Evolutionary conservation across 2,113 vertebrate species (phyloP).

Genomic region (Tupaia chinensis): DNA sequence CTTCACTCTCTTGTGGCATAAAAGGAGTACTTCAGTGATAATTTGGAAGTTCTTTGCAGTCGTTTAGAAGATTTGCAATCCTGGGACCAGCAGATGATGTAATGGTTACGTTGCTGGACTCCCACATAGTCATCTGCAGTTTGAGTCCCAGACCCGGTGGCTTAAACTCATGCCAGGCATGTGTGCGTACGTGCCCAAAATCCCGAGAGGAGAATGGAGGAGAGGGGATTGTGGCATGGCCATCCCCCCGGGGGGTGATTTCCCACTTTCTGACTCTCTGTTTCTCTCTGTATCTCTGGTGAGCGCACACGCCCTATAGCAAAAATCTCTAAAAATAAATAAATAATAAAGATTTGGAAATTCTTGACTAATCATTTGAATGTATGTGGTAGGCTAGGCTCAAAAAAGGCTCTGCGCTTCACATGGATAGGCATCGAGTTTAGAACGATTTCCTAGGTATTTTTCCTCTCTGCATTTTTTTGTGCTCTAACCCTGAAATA

Average conservation of each 20-base stretch:
- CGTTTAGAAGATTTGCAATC: slow-evolving; percentile 40
- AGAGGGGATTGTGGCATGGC: too few relatives aligned
- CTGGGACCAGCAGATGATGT: background rate
- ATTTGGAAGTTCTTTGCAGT: slow-evolving; percentile 36
- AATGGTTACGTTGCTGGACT: too few relatives aligned
- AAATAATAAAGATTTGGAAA: background rate
- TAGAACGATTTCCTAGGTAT: background rate
- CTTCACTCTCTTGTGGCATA: slow-evolving; percentile 37
- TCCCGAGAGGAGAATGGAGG: too few relatives aligned
- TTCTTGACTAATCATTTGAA: slow-evolving; percentile 32
- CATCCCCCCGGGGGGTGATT: too few relatives aligned
- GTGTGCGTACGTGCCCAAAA: too few relatives aligned
- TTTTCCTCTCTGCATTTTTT: slow-evolving; percentile 51
- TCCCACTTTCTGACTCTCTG: too few relatives aligned
- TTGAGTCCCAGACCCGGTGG: too few relatives aligned
- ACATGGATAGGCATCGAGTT: background rate
- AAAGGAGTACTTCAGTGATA: slow-evolving; percentile 13
- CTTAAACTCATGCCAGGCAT: too few relatives aligned
- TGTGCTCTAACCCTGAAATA: background rate
- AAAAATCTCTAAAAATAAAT: too few relatives aligned
- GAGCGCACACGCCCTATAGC: too few relatives aligned
- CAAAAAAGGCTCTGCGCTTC: slow-evolving; percentile 11
- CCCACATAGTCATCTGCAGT: too few relatives aligned
- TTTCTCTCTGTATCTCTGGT: too few relatives aligned
- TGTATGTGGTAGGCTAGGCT: background rate